A percentile compares a stretch with the other conserved stretches of the same genome.
Conservation (phyloP, 2,888 invertebrate species). For the Patella pellucida region DNA sequence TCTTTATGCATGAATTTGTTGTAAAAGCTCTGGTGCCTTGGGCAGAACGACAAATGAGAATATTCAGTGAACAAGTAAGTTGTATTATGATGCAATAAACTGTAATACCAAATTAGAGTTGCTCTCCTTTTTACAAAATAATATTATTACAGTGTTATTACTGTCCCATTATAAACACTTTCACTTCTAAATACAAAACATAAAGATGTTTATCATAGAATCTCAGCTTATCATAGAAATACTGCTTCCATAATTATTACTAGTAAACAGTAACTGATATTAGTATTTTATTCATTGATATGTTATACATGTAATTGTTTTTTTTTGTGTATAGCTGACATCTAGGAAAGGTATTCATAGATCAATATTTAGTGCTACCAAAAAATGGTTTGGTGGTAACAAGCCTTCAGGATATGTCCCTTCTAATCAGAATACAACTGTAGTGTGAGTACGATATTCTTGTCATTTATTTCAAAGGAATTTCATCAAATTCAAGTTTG, state of each 20-base stretch:
- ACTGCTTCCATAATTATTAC: too few species aligned
- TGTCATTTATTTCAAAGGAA: not conserved
- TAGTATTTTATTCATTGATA: too few species aligned
- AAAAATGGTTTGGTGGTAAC: constrained; percentile 93
- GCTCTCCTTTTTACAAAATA: too few species aligned
- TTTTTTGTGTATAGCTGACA: constrained; percentile 55
- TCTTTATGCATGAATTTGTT: constrained; percentile 89
- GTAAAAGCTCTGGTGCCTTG: constrained; percentile 89
- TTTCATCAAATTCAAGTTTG: not conserved
- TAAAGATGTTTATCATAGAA: too few species aligned
- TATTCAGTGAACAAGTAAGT: constrained; percentile 72
- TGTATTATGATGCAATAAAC: not conserved
- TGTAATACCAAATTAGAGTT: too few species aligned
- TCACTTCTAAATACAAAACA: too few species aligned
- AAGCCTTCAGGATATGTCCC: constrained; percentile 80
- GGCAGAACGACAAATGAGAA: constrained; percentile 88
- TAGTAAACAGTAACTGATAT: too few species aligned
- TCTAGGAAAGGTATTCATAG: constrained; percentile 88
- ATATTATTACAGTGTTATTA: too few species aligned
- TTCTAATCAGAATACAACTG: constrained; percentile 77
- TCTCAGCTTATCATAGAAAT: too few species aligned
- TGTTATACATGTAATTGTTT: too few species aligned
- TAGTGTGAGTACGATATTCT: constrained; percentile 79
- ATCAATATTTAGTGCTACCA: constrained; percentile 93
- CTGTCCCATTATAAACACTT: too few species aligned